Evolutionary conservation across 2,888 invertebrate species (phyloP).

Genomic region (Chironomus tentans): DNA sequence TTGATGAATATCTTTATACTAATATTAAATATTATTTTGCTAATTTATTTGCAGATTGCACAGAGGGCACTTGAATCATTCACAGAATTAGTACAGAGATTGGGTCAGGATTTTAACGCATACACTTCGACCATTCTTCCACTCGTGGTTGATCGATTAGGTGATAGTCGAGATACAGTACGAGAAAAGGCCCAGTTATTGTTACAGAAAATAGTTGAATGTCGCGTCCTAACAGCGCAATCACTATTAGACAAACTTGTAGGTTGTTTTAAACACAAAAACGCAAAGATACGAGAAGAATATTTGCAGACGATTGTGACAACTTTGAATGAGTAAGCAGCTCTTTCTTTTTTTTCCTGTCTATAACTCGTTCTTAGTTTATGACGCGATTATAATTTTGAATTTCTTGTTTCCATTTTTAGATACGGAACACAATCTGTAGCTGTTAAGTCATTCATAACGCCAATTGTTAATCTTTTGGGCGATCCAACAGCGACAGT

Average conservation of each 20-base stretch:
- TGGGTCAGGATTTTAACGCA: conserved; percentile 79
- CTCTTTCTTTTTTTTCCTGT: background rate
- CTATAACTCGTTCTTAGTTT: background rate
- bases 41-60: conserved; percentile 59
- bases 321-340: conserved; percentile 68
- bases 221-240: conserved; percentile 58
- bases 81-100: conserved; percentile 72
- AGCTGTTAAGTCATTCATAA: conserved; percentile 70
- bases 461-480: conserved; percentile 69
- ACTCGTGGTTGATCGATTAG: conserved; percentile 64
- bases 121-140: conserved; percentile 76
- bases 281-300: conserved; percentile 86
- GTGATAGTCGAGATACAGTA: conserved; percentile 55
- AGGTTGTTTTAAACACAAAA: conserved; percentile 71
- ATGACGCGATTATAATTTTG: conserved; percentile 2
- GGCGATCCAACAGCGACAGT: conserved; percentile 82
- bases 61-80: conserved; percentile 85
- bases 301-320: conserved; percentile 72
- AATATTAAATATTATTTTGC: background rate
- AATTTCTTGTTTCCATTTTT: conserved; percentile 33
- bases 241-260: conserved; percentile 62
- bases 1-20: background rate
- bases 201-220: conserved; percentile 62
- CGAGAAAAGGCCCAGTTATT: conserved; percentile 66
- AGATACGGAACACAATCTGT: conserved; percentile 81